A percentile compares a stretch with the other conserved stretches of the same genome.
Evolutionary conservation across 2,113 vertebrate genomes (phyloP).

Genomic region (Atrichornis clamosus): DNA sequence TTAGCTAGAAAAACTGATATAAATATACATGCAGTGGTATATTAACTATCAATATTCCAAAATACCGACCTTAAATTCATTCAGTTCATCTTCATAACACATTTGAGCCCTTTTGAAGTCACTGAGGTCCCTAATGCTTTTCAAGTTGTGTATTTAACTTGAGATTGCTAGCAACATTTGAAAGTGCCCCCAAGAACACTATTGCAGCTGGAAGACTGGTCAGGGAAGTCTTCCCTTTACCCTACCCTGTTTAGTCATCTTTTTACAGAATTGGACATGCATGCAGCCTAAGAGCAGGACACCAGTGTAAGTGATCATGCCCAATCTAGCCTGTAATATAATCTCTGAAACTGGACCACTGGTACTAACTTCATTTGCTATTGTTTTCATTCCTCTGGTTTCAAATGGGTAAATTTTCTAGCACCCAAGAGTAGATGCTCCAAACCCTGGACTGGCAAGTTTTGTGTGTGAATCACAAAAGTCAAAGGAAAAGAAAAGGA

Average conservation of each 20-base stretch:
- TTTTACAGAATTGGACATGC: neutral
- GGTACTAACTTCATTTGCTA: neutral
- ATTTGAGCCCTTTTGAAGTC: neutral
- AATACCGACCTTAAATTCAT: neutral
- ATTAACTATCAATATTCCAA: neutral
- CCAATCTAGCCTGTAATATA: neutral
- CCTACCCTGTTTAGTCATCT: neutral
- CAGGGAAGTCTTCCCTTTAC: neutral
- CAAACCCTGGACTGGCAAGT: neutral
- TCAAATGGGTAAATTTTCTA: neutral
- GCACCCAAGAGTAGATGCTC: neutral
- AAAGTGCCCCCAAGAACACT: neutral
- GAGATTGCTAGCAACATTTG: neutral
- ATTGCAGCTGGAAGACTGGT: neutral
- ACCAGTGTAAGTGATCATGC: neutral
- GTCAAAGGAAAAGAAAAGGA: neutral
- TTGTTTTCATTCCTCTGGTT: neutral
- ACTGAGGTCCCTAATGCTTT: neutral
- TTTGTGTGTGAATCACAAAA: neutral
- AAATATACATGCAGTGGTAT: neutral
- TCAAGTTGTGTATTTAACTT: neutral
- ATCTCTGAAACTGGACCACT: neutral
- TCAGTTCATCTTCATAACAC: neutral
- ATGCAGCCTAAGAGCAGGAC: neutral
- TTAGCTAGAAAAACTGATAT: neutral